Conservation (phyloP, 2,797 vertebrate species). For the Sebastolobus alascanus region DNA sequence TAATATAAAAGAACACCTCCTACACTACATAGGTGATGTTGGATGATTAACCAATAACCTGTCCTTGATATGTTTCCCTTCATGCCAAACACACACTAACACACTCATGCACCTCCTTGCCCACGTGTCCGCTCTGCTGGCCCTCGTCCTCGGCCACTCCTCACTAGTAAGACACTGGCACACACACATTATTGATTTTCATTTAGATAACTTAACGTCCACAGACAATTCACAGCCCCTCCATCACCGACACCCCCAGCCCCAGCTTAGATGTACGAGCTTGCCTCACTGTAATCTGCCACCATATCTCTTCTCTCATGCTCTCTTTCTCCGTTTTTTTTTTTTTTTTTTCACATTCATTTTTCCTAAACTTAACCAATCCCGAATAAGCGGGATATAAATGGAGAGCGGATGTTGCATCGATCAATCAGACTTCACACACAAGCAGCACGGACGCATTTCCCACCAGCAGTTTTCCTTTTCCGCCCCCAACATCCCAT, state of each 20-base stretch:
- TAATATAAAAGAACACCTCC: background rate
- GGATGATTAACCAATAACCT: constrained; percentile 87
- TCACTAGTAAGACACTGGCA: constrained; percentile 79
- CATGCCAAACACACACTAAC: constrained; percentile 31
- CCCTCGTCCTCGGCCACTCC: constrained; percentile 86
- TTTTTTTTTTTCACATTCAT: constrained; percentile 89
- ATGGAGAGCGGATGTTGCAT: constrained; percentile 90
- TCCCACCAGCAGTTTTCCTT: constrained; percentile 86
- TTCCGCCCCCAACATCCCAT: constrained; percentile 91
- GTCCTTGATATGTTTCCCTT: constrained; percentile 80
- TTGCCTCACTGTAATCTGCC: constrained; percentile 89
- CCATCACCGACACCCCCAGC: constrained; percentile 56
- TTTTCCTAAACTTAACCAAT: constrained; percentile 98
- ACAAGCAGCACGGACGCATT: constrained; percentile 80
- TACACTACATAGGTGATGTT: background rate
- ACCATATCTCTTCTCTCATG: constrained; percentile 94
- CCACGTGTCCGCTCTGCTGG: constrained; percentile 33
- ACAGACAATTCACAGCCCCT: constrained; percentile 90
- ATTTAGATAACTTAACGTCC: constrained; percentile 99
- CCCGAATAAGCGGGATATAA: constrained; percentile 93
- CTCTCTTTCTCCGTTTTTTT: constrained; percentile 75
- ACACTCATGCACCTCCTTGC: background rate
- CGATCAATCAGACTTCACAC: constrained; percentile 91
- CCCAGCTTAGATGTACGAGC: constrained; percentile 89
- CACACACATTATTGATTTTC: constrained; percentile 97